Base-by-base conservation (phyloP, 2,888 invertebrate genomes). In the Coelogynopora nodosa region DNA sequence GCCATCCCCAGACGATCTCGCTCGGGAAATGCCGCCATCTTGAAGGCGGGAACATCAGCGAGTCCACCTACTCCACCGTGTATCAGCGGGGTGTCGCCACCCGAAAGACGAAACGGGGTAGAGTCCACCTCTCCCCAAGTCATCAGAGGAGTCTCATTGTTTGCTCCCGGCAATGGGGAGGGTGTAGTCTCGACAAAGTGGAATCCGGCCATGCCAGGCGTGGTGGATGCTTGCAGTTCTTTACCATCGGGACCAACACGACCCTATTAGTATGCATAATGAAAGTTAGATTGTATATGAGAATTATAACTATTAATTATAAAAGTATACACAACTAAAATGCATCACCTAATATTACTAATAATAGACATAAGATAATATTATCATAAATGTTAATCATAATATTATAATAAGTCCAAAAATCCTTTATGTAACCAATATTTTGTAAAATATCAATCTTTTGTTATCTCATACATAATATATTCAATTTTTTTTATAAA, bases 61-160 rank as follows among this genome's bases (percentile, higher is more conserved):
- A 49, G 18, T 5, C 49, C 49, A 18, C 10, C 49, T n/a, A n/a
- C n/a, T 18, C 49, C 49, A 18, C 49, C 49, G 18, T 49, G 49
- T 5, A 49, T 49, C 49, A 13, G 49, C 18, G 49, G 49, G 18
- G 49, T 49, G 49, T 49, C 49, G 10, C 49, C 49, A 18, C 49
- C 49, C 5, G 49, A 49, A 18, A 98, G 93, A 31, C 96, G 93
- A 91, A 97, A 97, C 0, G 98, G 99, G 0, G 98, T 98, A 27
- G 98, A 97, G 91, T 98, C 98, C 87, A 99, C 97, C 93, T 97
- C 96, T 89, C 99, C 99, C 99, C 99, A 99, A 0, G 98, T 98
- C 97, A 99, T 98, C 88, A 99, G 93, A 0, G 99, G 99, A 30
- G 97, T 96, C 88, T 95, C 95, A 88, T 95, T 94, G 94, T n/a